A percentile compares a stretch with the other conserved stretches of the same genome.
phyloP scores from a whole-genome alignment of 2,888 invertebrate species.

The Phrixothrix hirtus region DNA sequence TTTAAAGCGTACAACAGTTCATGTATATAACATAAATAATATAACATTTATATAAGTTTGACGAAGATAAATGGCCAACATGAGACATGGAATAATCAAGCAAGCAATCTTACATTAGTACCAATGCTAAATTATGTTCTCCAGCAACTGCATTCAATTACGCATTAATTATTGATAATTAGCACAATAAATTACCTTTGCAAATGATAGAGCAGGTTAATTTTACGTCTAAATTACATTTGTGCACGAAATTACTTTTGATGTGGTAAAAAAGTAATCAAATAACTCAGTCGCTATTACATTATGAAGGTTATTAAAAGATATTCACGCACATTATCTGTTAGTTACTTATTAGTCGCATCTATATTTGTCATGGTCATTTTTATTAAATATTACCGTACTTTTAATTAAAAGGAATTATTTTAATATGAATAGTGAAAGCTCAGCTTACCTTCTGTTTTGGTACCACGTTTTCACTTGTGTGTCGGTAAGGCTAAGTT shows the following conservation, averaged over 20 bases:
- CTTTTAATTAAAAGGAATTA: not conserved
- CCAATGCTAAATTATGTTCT: constrained; percentile 16
- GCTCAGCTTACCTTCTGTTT: constrained; percentile 81
- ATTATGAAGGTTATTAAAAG: constrained; percentile 12
- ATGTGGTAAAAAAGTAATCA: constrained; percentile 19
- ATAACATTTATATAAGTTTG: too few species aligned
- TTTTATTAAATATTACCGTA: not conserved
- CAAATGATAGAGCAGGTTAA: constrained; percentile 24
- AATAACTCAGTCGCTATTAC: constrained; percentile 6
- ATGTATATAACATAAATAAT: too few species aligned
- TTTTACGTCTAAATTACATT: constrained; percentile 16
- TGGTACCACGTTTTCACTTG: constrained; percentile 99
- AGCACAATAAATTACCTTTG: constrained; percentile 28
- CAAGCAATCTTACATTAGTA: constrained; percentile 13
- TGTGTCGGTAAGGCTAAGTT: constrained; percentile 94
- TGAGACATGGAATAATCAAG: constrained; percentile 4
- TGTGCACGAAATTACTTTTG: constrained; percentile 19
- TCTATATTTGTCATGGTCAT: not conserved
- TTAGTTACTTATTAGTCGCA: not conserved
- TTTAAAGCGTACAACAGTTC: too few species aligned
- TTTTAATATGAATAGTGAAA: constrained; percentile 3
- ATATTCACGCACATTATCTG: not conserved
- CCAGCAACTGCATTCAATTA: constrained; percentile 30
- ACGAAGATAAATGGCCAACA: constrained; percentile 11
- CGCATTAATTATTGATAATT: constrained; percentile 31